Conservation (phyloP, 2,797 vertebrate genomes). For the Coluber constrictor region DNA sequence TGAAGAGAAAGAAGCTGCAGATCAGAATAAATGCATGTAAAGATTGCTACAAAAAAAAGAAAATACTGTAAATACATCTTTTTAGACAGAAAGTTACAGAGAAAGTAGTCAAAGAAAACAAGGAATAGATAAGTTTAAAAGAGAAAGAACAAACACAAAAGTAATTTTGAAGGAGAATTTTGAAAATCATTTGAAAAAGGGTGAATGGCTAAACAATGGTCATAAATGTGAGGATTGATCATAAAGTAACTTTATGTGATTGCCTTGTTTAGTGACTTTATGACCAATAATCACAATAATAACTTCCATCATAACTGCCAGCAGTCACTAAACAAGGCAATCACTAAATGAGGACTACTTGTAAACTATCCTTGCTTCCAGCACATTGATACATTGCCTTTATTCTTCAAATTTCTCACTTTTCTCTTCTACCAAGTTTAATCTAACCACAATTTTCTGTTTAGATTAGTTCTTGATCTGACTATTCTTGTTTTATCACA, state of each 20-base stretch:
- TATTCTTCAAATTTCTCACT: neutral
- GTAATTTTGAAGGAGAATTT: neutral
- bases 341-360: neutral
- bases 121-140: neutral
- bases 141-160: neutral
- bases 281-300: too few species aligned
- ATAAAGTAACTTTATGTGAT: neutral
- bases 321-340: neutral
- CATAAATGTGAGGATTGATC: neutral
- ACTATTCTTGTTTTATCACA: neutral
- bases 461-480: neutral
- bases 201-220: neutral
- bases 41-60: neutral
- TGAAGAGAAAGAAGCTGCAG: neutral
- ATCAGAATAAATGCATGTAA: neutral
- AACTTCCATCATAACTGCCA: neutral
- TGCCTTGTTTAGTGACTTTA: too few species aligned
- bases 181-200: neutral
- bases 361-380: neutral
- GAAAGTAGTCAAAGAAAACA: neutral
- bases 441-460: neutral
- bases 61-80: neutral
- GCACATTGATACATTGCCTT: neutral
- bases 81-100: neutral
- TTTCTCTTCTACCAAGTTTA: neutral